Percentiles rank a stretch among this genome's conserved stretches.
Conservation (phyloP, 1,140 invertebrate species). For the Rhynchophorus ferrugineus region DNA sequence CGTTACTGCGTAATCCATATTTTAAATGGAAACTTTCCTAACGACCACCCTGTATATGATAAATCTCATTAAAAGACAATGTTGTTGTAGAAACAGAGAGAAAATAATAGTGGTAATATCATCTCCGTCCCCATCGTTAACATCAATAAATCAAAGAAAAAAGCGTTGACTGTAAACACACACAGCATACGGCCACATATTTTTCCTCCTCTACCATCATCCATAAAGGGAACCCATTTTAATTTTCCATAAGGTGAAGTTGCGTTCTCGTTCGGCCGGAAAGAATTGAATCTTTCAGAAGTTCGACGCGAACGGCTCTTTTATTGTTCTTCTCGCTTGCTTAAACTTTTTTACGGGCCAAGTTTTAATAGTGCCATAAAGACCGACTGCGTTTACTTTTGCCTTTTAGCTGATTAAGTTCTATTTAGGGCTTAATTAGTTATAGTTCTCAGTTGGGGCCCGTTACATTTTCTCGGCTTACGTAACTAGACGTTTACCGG, state of each 20-base stretch:
- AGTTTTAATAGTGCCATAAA: constrained; percentile 20
- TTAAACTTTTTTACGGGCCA: constrained; percentile 18
- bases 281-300: constrained; percentile 16
- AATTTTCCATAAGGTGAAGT: constrained; percentile 17
- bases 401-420: constrained; percentile 19
- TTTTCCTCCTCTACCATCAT: no score
- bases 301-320: constrained; percentile 1
- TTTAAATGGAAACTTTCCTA: no score
- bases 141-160: no score
- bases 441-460: constrained; percentile 6
- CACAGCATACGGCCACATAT: no score
- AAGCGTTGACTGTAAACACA: no score
- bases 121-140: no score
- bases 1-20: no score
- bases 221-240: constrained; percentile 16
- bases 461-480: neutral
- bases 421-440: constrained; percentile 10
- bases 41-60: no score
- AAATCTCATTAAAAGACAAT: no score
- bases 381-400: constrained; percentile 9
- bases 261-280: constrained; percentile 2
- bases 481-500: no score
- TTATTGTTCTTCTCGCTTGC: constrained; percentile 15
- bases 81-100: no score
- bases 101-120: no score